Evolutionary conservation across 1,140 invertebrate genomes (phyloP), one percentile per base, ranked within the genome.

Genomic region (Drosophila suzukii): DNA sequence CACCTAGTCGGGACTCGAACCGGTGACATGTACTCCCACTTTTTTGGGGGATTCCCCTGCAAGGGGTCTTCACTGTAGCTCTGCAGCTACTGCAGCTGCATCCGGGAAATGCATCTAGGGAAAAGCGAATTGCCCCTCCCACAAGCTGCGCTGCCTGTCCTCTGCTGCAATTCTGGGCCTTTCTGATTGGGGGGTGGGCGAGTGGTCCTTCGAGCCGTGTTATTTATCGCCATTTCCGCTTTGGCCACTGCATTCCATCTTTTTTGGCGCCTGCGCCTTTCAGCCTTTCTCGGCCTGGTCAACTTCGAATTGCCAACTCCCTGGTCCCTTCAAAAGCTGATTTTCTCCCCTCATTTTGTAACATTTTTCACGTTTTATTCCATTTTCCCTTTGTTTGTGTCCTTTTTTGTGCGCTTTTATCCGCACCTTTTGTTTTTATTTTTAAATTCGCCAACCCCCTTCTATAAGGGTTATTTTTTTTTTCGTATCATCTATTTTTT

Each of bases 391-490:
- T 39, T 24, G 36, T 73, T 51, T 73, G 36, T 55, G 46, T 62
- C 61, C 66, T 67, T 62, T 76, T 76, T 56, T 54, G 13, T 12
- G n/a, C 30, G n/a, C 44, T 46, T 72, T 84, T 76, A 67, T 75
- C 65, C 6, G 6, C 57, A 34, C 39, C 68, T 74, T 85, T 85
- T 85, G 73, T 85, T 85, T 84, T 70, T 62, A 46, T 70, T 81
- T 74, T 66, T 55, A 53, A 65, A 67, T 85, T 85, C 81, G 81
- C 38, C 76, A 79, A 84, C 76, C 81, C 78, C 53, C 53, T 60
- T 32, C 24, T 2, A 38, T 46, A 41, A 46, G 27, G 27, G 32
- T 32, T 58, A 56, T 65, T 58, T 57, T 39, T 15, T 39, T n/a
- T 44, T 41, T 39, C 13, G 24, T 62, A 46, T 8, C 38, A 47